Evolutionary conservation across 1,140 invertebrate species (phyloP).

Genomic region (Contarinia nasturtii): DNA sequence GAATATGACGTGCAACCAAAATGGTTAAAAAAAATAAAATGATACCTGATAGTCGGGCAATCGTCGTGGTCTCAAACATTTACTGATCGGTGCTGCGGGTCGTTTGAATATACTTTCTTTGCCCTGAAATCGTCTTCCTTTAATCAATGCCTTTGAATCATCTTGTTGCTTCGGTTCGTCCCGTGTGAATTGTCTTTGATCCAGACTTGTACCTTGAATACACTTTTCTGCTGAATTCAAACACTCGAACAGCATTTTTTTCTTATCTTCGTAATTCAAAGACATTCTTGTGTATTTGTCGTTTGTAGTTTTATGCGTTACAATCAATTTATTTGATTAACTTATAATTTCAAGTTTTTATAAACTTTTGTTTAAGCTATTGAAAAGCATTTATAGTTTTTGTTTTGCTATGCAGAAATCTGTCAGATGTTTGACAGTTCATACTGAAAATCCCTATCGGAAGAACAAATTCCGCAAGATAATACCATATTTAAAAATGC

Average conservation of each 20-base stretch:
- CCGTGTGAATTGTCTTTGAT: constrained; percentile 14
- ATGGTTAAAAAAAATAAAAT: background rate
- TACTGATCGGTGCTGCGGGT: constrained; percentile 36
- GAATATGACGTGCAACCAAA: background rate
- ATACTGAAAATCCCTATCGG: too few species aligned
- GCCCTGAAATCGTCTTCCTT: constrained; percentile 36
- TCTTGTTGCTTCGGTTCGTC: background rate
- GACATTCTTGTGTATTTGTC: too few species aligned
- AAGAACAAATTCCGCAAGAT: too few species aligned
- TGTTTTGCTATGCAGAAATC: too few species aligned
- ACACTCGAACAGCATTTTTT: constrained; percentile 29
- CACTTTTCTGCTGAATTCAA: constrained; percentile 32
- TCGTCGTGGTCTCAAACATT: constrained; percentile 27
- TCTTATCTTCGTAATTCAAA: constrained; percentile 28
- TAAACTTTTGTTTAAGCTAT: too few species aligned
- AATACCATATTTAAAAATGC: too few species aligned
- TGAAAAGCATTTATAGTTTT: too few species aligned
- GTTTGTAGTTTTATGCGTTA: too few species aligned
- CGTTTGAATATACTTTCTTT: constrained; percentile 60
- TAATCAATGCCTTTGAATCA: constrained; percentile 14
- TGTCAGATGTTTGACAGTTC: too few species aligned
- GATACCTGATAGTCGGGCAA: constrained; percentile 40
- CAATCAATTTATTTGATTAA: too few species aligned
- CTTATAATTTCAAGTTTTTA: too few species aligned
- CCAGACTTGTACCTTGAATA: constrained; percentile 22